Base-by-base conservation (phyloP, 2,113 vertebrate species). In the Apistogramma diplotaenia region DNA sequence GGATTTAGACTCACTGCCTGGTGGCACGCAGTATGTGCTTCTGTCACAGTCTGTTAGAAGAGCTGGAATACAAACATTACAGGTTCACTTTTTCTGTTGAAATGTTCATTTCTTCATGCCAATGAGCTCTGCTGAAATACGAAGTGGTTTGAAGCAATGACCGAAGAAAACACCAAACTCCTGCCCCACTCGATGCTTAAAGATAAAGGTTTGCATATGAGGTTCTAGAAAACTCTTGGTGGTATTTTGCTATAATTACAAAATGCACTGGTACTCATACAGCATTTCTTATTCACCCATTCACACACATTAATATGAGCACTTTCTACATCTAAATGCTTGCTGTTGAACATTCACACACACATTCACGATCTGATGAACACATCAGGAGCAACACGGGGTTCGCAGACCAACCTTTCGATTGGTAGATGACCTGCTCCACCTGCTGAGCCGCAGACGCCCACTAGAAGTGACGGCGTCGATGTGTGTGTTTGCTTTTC, bases 91-190 rank as follows among this genome's bases (percentile, higher is more conserved):
- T 80, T 49, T 31, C n/a, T 74, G 54, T 55, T 78, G 56, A 46
- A 13, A 11, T 76, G 40, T 62, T 73, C 13, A 2, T 77, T 62
- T 72, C 18, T 59, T 33, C 27, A 46, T 59, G n/a, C 19, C 6
- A 35, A 2, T 60, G 10, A 81, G 33, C 16, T 73, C 46, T 43
- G 35, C 18, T 65, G 40, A 85, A 82, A 78, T 33, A 73, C 76
- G 40, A 78, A 78, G 61, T 79, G 51, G 53, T 72, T 86, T 81
- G 8, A 8, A 70, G 43, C 29, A 25, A 70, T 18, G 18, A 72
- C 56, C 37, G 51, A 58, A 29, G 21, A 4, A 54, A 51, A 80
- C 35, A 21, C 13, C 1, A 19, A 65, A 53, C 49, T 74, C 31
- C 72, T 3, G 56, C 61, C 25, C n/a, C 35, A 43, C 31, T 70